A percentile compares a stretch with the other conserved stretches of the same genome.
Conservation (phyloP, 1,140 invertebrate genomes). For the Brachionus paranguensis region DNA sequence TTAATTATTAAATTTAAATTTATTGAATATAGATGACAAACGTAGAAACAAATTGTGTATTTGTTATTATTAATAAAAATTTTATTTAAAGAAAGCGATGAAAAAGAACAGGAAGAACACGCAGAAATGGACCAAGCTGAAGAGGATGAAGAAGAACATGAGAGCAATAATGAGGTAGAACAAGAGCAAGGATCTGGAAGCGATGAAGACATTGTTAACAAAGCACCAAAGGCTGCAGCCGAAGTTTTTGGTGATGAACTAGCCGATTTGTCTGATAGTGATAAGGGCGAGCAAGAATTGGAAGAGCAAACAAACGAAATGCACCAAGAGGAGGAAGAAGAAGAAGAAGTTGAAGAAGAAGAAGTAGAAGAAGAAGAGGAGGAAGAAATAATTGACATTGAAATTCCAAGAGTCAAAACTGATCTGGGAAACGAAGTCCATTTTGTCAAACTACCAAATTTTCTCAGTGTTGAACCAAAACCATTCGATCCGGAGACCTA, state of each 20-base stretch:
- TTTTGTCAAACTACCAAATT: slow-evolving; percentile 36
- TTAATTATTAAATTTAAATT: too few species aligned
- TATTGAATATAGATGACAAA: too few species aligned
- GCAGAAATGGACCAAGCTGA: background rate
- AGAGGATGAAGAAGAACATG: background rate
- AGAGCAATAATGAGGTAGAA: slow-evolving; percentile 1
- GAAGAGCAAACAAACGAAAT: background rate
- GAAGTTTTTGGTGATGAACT: slow-evolving; percentile 39
- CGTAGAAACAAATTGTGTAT: too few species aligned
- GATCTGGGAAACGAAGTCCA: slow-evolving; percentile 33
- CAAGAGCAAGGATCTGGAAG: background rate
- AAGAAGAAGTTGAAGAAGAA: slow-evolving; percentile 15
- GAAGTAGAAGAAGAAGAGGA: slow-evolving; percentile 30
- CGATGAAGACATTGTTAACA: background rate
- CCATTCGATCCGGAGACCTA: slow-evolving; percentile 29
- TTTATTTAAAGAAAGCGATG: background rate
- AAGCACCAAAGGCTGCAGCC: slow-evolving; percentile 1
- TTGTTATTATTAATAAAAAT: too few species aligned
- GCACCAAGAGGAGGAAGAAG: background rate
- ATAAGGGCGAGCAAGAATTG: background rate
- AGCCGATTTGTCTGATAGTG: slow-evolving; percentile 32
- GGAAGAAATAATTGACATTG: background rate
- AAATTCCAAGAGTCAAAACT: slow-evolving; percentile 36
- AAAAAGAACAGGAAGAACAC: background rate
- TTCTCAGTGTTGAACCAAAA: slow-evolving; percentile 34